Evolutionary conservation across 2,888 invertebrate genomes (phyloP).

Genomic region (Aphidoletes aphidimyza): DNA sequence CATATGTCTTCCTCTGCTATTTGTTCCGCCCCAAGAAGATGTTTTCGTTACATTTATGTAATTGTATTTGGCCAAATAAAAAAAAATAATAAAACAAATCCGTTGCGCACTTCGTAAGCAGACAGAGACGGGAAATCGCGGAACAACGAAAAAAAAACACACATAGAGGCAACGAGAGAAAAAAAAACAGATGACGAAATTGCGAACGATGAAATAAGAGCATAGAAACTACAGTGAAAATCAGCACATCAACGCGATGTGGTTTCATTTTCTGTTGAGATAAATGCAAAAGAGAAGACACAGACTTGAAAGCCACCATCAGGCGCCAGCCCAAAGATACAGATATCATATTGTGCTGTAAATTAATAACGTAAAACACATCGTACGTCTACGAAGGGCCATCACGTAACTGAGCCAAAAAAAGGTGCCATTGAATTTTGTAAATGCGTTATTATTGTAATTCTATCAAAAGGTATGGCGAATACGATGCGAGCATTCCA

Average conservation of each 20-base stretch:
- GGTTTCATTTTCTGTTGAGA: neutral
- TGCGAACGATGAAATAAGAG: neutral
- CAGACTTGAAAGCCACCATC: neutral
- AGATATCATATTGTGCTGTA: constrained; percentile 2
- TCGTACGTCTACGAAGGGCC: neutral
- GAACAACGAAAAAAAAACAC: no score
- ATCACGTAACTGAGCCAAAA: neutral
- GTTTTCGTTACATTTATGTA: constrained; percentile 44
- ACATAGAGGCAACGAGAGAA: neutral
- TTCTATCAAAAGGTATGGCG: constrained; percentile 50
- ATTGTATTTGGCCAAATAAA: constrained; percentile 40
- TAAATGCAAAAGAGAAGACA: neutral
- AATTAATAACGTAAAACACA: constrained; percentile 32
- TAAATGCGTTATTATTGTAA: constrained; percentile 47
- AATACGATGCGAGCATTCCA: neutral
- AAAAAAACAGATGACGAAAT: constrained; percentile 1
- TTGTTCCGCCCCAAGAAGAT: constrained; percentile 1
- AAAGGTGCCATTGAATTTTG: constrained; percentile 23
- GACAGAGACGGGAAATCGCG: neutral
- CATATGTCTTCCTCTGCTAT: constrained; percentile 29
- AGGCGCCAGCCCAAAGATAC: neutral
- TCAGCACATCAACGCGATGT: neutral
- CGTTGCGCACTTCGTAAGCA: neutral
- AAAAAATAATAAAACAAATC: constrained; percentile 23
- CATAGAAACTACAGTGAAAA: neutral